Conservation (phyloP, 2,888 invertebrate species). For the Zele albiditarsus region DNA sequence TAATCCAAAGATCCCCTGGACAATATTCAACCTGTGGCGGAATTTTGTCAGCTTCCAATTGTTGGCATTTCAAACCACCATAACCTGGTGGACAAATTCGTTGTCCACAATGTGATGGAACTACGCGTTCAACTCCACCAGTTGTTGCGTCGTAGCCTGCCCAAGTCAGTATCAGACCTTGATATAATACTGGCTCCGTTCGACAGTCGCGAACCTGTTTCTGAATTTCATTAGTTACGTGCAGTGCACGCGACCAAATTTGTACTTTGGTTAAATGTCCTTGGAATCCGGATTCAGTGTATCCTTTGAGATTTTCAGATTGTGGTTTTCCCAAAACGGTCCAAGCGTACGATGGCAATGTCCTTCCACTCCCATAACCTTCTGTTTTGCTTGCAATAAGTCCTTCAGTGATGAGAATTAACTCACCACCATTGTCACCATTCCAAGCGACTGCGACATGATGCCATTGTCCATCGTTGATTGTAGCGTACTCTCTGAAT, state of each 20-base stretch:
- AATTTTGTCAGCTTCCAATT: slow-evolving; percentile 87
- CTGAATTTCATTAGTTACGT: slow-evolving; percentile 93
- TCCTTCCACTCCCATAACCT: slow-evolving; percentile 88
- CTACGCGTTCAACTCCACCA: slow-evolving; percentile 92
- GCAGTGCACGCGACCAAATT: slow-evolving; percentile 93
- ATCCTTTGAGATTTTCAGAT: slow-evolving; percentile 79
- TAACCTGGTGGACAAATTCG: slow-evolving; percentile 91
- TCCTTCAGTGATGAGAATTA: slow-evolving; percentile 95
- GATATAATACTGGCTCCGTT: slow-evolving; percentile 92
- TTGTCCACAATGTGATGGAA: slow-evolving; percentile 94
- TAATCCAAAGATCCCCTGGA: slow-evolving; percentile 95
- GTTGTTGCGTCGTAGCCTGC: slow-evolving; percentile 91
- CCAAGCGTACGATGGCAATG: slow-evolving; percentile 90
- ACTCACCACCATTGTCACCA: slow-evolving; percentile 87
- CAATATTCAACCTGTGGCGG: slow-evolving; percentile 92
- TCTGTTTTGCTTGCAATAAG: slow-evolving; percentile 94
- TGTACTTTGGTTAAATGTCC: slow-evolving; percentile 95
- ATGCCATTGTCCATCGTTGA: slow-evolving; percentile 98
- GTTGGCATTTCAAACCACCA: slow-evolving; percentile 88
- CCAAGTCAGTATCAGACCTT: slow-evolving; percentile 91
- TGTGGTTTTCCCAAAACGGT: slow-evolving; percentile 93
- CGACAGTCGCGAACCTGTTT: slow-evolving; percentile 95
- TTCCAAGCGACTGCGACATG: slow-evolving; percentile 97
- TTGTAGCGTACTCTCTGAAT: slow-evolving; percentile 92
- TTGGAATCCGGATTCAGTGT: slow-evolving; percentile 94